Evolutionary conservation across 2,888 invertebrate species (phyloP).

Genomic region (Stenichneumon culpator): DNA sequence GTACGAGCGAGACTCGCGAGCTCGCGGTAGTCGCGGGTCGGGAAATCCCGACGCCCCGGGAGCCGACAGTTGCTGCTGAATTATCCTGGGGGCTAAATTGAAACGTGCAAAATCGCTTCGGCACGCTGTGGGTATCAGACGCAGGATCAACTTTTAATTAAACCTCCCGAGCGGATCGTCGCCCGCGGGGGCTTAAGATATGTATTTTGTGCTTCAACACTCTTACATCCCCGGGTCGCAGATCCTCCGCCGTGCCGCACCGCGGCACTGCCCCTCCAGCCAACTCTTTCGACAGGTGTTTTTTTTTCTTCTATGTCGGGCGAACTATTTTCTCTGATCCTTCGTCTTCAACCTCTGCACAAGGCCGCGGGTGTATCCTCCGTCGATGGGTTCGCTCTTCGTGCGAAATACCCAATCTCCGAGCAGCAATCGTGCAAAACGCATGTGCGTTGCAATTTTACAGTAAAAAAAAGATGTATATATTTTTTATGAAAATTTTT

Average conservation of each 20-base stretch:
- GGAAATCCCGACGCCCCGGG: constrained; percentile 31
- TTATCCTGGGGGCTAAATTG: constrained; percentile 76
- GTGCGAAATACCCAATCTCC: neutral
- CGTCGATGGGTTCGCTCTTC: constrained; percentile 15
- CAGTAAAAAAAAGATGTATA: too few species aligned
- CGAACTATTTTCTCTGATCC: constrained; percentile 50
- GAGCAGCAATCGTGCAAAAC: constrained; percentile 10
- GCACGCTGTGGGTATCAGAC: constrained; percentile 73
- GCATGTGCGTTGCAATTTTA: too few species aligned
- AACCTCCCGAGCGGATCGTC: constrained; percentile 76
- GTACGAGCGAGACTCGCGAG: constrained; percentile 21
- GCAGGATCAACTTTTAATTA: constrained; percentile 83
- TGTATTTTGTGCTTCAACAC: constrained; percentile 81
- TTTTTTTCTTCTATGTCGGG: neutral
- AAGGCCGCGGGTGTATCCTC: constrained; percentile 3
- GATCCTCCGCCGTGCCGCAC: neutral
- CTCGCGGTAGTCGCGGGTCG: constrained; percentile 5
- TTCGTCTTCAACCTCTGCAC: constrained; percentile 45
- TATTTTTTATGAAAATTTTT: too few species aligned
- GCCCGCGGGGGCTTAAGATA: constrained; percentile 79
- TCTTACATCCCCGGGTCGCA: constrained; percentile 60
- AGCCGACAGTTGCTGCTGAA: constrained; percentile 71
- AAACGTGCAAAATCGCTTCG: constrained; percentile 76
- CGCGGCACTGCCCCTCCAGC: constrained; percentile 19
- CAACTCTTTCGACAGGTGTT: constrained; percentile 35